phyloP scores from a whole-genome alignment of 2,888 invertebrate genomes.

The Netelia fuscicornis region DNA sequence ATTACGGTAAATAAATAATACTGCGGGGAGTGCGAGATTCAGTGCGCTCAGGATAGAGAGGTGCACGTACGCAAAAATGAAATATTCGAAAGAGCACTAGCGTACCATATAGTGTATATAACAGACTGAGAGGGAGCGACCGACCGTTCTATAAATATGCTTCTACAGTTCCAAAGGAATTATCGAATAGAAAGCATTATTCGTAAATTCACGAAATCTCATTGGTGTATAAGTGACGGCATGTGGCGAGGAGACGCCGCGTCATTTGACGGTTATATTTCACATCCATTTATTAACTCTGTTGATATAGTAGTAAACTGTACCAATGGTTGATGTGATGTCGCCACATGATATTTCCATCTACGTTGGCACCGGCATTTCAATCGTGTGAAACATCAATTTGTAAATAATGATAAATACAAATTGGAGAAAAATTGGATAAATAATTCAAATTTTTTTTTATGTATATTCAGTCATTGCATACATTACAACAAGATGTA shows the following conservation, averaged over 20 bases:
- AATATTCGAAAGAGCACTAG: slow-evolving; percentile 22
- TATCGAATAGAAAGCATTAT: slow-evolving; percentile 31
- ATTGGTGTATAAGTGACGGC: background rate
- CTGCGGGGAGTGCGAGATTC: background rate
- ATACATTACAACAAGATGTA: slow-evolving; percentile 70
- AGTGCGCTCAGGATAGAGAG: background rate
- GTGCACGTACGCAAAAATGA: slow-evolving; percentile 30
- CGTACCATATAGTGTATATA: slow-evolving; percentile 18
- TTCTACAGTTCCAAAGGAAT: slow-evolving; percentile 31
- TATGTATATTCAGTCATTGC: slow-evolving; percentile 66
- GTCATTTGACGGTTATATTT: slow-evolving; percentile 30
- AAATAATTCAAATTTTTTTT: slow-evolving; percentile 64
- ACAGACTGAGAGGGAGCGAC: slow-evolving; percentile 14
- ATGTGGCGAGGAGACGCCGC: slow-evolving; percentile 29
- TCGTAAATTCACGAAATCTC: background rate
- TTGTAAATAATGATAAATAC: too few relatives aligned
- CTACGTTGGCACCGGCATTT: too few relatives aligned
- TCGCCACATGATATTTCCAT: too few relatives aligned
- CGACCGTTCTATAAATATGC: background rate
- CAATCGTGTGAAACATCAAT: too few relatives aligned
- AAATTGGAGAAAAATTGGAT: slow-evolving; percentile 11
- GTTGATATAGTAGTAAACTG: background rate
- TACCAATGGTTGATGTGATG: too few relatives aligned
- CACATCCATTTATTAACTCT: background rate
- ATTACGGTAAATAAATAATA: slow-evolving; percentile 19